Percentiles rank a stretch among this genome's conserved stretches.
These are phyloP conservation scores for Clitarchus hookeri DNA, from an alignment of 2,888 invertebrate species.

Conservation along the genomic window DNA sequence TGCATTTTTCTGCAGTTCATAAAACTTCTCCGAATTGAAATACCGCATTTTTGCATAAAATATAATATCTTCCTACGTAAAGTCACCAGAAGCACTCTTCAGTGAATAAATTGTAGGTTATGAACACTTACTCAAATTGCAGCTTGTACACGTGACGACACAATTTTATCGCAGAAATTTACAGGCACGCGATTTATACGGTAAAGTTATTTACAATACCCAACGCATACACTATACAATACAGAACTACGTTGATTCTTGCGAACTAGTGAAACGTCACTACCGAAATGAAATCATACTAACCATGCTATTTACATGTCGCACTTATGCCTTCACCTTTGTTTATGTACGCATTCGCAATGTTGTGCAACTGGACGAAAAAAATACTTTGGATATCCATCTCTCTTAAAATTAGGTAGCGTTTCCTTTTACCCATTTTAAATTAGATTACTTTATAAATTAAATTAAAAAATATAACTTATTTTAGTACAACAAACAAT, in stretches of 20 bases:
- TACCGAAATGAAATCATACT: background rate
- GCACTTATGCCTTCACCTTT: background rate
- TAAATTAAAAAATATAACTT: too few species aligned
- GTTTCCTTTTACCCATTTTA: too few species aligned
- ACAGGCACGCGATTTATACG: background rate
- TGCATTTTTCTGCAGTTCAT: constrained; percentile 70
- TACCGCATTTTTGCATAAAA: constrained; percentile 58
- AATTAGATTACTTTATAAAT: too few species aligned
- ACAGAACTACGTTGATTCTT: background rate
- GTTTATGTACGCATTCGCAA: background rate
- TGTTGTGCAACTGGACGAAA: too few species aligned
- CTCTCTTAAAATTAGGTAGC: too few species aligned
- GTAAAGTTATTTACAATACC: background rate
- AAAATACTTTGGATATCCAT: too few species aligned
- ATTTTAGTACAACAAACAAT: too few species aligned
- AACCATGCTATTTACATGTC: background rate
- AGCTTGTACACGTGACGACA: background rate
- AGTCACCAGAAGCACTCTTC: background rate
- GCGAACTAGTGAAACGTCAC: background rate
- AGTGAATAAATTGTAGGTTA: background rate
- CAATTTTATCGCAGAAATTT: background rate
- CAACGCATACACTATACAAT: background rate
- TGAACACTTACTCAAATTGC: background rate
- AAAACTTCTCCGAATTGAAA: constrained; percentile 62
- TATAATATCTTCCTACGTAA: background rate